Evolutionary conservation across 2,888 invertebrate genomes (phyloP).

Genomic region (Proisotoma minuta): DNA sequence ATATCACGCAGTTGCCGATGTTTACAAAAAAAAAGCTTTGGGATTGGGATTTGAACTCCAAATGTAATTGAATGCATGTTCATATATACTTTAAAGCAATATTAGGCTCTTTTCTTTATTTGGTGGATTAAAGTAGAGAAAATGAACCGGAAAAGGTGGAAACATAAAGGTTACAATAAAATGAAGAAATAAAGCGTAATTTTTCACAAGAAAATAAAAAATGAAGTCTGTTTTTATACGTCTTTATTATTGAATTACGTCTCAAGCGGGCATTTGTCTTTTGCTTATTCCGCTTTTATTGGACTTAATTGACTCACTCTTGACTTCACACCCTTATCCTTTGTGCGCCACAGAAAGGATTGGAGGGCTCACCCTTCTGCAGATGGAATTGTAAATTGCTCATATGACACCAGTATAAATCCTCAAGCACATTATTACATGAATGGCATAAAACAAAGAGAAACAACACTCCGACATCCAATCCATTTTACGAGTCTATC

Average conservation of each 20-base stretch:
- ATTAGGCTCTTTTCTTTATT: too few relatives aligned
- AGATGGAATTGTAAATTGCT: slow-evolving; percentile 3
- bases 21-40: too few relatives aligned
- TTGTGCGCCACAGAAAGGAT: slow-evolving; percentile 7
- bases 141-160: neutral
- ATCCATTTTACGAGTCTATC: slow-evolving; percentile 1
- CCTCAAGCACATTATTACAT: neutral
- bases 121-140: neutral
- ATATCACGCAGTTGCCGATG: too few relatives aligned
- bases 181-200: slow-evolving; percentile 10
- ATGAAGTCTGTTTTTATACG: slow-evolving; percentile 20
- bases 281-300: slow-evolving; percentile 38
- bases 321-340: slow-evolving; percentile 39
- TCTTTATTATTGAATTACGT: slow-evolving; percentile 36
- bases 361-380: neutral
- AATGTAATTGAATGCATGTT: too few relatives aligned
- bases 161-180: neutral
- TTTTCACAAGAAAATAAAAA: slow-evolving; percentile 33
- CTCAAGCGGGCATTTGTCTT: slow-evolving; percentile 38
- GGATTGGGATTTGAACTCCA: too few relatives aligned
- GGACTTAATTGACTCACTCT: slow-evolving; percentile 39
- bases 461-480: slow-evolving; percentile 2
- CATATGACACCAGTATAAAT: slow-evolving; percentile 5
- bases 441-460: neutral
- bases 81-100: too few relatives aligned